These are phyloP conservation scores for Coreius guichenoti DNA, from an alignment of 2,797 vertebrate species.

Conservation along the genomic window DNA sequence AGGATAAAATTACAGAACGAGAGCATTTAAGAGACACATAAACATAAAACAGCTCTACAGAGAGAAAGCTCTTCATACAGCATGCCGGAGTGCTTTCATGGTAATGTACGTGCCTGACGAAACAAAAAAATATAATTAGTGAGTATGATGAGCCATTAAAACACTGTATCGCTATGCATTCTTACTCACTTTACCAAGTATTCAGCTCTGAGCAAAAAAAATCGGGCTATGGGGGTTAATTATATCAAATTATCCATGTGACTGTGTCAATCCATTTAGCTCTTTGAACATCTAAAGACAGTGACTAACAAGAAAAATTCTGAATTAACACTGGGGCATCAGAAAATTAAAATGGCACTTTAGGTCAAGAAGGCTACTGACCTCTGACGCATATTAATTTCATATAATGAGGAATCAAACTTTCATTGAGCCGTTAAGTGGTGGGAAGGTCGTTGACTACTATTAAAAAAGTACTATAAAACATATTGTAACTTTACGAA, in stretches of 20 bases:
- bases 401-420: neutral
- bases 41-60: neutral
- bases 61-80: slow-evolving; percentile 1
- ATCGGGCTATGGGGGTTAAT: neutral
- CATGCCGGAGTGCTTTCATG: neutral
- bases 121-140: neutral
- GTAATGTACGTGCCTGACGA: too few species aligned
- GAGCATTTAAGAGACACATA: neutral
- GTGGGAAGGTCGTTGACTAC: neutral
- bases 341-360: neutral
- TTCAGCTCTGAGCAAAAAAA: neutral
- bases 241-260: neutral
- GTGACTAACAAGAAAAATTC: neutral
- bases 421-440: neutral
- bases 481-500: neutral
- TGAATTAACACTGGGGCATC: neutral
- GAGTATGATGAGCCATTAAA: neutral
- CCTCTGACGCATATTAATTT: neutral
- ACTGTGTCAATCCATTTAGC: neutral
- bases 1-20: neutral
- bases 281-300: neutral
- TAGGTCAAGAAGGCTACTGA: neutral
- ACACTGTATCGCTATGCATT: neutral
- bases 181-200: neutral
- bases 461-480: neutral